Percentiles rank a stretch among this genome's conserved stretches.
These are phyloP conservation scores for Phenacoccus solenopsis DNA, from an alignment of 1,140 invertebrate species.

Conservation along the genomic window DNA sequence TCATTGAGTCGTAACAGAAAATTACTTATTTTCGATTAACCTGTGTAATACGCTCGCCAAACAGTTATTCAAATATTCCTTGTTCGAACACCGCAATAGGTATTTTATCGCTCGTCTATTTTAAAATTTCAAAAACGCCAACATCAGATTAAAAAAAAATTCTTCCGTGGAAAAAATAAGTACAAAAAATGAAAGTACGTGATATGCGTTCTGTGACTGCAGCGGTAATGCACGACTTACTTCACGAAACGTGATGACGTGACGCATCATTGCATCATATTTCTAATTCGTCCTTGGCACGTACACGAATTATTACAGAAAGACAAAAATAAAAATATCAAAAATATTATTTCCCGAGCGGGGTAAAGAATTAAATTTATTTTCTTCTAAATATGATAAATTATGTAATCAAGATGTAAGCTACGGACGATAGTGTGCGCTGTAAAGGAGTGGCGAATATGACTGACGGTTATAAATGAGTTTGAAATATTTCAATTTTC, in stretches of 20 bases:
- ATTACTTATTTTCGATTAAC: too few relatives aligned
- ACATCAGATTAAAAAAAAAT: neutral
- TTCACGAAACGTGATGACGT: conserved; percentile 4
- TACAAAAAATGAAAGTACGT: neutral
- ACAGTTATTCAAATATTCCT: too few relatives aligned
- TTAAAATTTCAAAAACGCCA: neutral
- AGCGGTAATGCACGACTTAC: conserved; percentile 7
- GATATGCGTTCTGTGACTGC: conserved; percentile 12
- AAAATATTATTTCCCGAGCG: neutral
- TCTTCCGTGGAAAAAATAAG: neutral
- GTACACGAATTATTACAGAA: neutral
- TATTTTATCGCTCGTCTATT: too few relatives aligned
- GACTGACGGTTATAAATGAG: too few relatives aligned
- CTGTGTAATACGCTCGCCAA: too few relatives aligned
- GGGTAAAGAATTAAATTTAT: too few relatives aligned
- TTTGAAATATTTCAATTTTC: neutral
- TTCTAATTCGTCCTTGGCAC: conserved; percentile 9
- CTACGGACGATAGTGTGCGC: too few relatives aligned
- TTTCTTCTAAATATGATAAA: too few relatives aligned
- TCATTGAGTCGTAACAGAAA: too few relatives aligned
- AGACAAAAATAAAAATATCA: neutral
- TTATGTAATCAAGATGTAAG: too few relatives aligned
- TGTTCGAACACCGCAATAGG: too few relatives aligned
- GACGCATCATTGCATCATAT: conserved; percentile 13
- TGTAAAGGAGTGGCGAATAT: too few relatives aligned